phyloP scores from a whole-genome alignment of 2,888 invertebrate genomes.

The Agrypnus murinus region DNA sequence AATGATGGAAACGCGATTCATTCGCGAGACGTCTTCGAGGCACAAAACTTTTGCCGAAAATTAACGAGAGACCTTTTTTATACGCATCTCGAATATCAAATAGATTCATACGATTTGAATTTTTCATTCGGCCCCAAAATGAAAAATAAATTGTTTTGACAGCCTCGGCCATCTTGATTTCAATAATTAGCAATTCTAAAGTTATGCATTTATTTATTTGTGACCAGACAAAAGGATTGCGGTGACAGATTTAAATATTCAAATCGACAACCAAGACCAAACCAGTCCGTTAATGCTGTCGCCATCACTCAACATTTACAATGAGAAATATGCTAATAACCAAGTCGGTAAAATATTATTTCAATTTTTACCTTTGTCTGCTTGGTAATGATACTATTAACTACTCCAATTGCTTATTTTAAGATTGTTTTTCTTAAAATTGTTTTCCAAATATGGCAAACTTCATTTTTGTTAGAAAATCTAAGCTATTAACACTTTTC shows the following conservation, averaged over 20 bases:
- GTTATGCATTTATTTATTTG: constrained; percentile 68
- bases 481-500: too few relatives aligned
- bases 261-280: constrained; percentile 64
- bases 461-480: too few relatives aligned
- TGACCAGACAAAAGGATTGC: constrained; percentile 68
- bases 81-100: constrained; percentile 59
- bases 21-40: constrained; percentile 15
- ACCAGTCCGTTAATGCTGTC: constrained; percentile 62
- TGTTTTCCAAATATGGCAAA: too few relatives aligned
- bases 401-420: too few relatives aligned
- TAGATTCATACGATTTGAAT: constrained; percentile 57
- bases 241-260: constrained; percentile 70
- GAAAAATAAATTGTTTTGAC: constrained; percentile 60
- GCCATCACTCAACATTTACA: constrained; percentile 53
- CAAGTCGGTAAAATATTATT: constrained; percentile 43
- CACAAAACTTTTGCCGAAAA: constrained; percentile 61
- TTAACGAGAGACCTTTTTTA: constrained; percentile 66
- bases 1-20: constrained; percentile 44
- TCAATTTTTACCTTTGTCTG: constrained; percentile 41
- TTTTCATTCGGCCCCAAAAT: constrained; percentile 54
- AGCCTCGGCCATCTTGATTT: constrained; percentile 60
- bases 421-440: too few relatives aligned
- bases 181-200: constrained; percentile 70
- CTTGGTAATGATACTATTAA: too few relatives aligned
- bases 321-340: constrained; percentile 52